Base-by-base conservation (phyloP, 2,113 vertebrate species). In the Rhombomys opimus region DNA sequence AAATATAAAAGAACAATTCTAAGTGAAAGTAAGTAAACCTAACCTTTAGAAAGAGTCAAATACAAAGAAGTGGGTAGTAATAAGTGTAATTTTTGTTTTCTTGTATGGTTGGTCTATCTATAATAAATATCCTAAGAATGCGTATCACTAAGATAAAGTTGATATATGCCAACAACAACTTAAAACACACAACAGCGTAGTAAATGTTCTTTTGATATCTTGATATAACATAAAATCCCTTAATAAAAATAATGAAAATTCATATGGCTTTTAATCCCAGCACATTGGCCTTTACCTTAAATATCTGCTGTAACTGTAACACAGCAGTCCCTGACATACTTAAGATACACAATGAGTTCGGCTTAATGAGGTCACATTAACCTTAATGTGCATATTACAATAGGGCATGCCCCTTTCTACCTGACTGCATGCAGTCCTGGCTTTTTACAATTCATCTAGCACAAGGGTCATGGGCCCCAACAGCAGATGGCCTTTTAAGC, bases 331-430 rank as follows among this genome's bases (percentile, higher is more conserved):
- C 32, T 92, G 77, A 88, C 46, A 90, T 86, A 76, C n/a, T 77
- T 81, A 85, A 32, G 22, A 86, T 86, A 90, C 32, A 87, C 3
- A 90, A 27, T 76, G 89, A 90, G 8, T 93, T 84, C 88, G 63
- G 90, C 67, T 80, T 94, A 97, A 93, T 94, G 93, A 94, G 94
- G 82, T 95, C 86, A 65, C 38, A 92, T 97, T 95, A 97, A 93
- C 81, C 80, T 93, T 41, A 87, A 46, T 70, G 87, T 93, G 78
- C 50, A 57, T 77, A 27, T 70, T 93, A 41, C 32, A 78, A 84
- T 38, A 95, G 46, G 89, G 95, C 93, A 95, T 87, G 38, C 17
- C 54, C 52, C 35, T 90, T 93, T 93, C 87, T 52, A 80, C 67
- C 70, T 95, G 50, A 91, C 50, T 73, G 63, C 38, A 80, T 73